Conservation (phyloP, 2,888 invertebrate genomes). For the Loripinus fragilis region DNA sequence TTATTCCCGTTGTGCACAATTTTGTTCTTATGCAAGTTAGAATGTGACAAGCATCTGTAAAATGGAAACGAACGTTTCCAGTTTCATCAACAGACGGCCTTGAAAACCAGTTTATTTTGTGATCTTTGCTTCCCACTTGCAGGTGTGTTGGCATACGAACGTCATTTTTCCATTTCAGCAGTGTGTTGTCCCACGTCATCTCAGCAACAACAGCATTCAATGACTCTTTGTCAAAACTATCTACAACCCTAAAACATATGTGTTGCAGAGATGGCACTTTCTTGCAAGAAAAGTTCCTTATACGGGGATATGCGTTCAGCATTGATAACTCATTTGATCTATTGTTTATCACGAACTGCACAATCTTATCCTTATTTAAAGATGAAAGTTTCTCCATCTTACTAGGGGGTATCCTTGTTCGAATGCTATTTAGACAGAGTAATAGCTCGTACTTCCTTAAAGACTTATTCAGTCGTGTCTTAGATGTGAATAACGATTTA, state of each 20-base stretch:
- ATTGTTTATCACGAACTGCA: no score
- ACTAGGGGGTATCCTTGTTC: no score
- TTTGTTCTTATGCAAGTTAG: constrained; percentile 47
- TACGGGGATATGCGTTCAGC: no score
- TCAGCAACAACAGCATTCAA: background rate
- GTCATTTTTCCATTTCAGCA: background rate
- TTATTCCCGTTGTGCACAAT: constrained; percentile 46
- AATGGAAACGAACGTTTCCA: constrained; percentile 34
- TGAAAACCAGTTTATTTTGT: constrained; percentile 22
- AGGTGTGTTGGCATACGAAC: background rate
- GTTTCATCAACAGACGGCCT: background rate
- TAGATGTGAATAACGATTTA: no score
- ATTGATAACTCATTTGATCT: no score
- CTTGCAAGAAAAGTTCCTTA: no score
- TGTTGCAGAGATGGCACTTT: no score
- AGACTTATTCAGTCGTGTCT: no score
- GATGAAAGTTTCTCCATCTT: no score
- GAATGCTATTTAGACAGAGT: no score
- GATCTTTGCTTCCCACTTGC: constrained; percentile 10
- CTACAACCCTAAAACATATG: background rate
- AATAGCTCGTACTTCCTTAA: no score
- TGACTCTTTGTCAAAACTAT: background rate
- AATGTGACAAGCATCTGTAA: constrained; percentile 37
- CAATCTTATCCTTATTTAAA: no score
- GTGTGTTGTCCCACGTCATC: background rate